phyloP scores from a whole-genome alignment of 2,797 vertebrate genomes.

The Pseudochromis fuscus region DNA sequence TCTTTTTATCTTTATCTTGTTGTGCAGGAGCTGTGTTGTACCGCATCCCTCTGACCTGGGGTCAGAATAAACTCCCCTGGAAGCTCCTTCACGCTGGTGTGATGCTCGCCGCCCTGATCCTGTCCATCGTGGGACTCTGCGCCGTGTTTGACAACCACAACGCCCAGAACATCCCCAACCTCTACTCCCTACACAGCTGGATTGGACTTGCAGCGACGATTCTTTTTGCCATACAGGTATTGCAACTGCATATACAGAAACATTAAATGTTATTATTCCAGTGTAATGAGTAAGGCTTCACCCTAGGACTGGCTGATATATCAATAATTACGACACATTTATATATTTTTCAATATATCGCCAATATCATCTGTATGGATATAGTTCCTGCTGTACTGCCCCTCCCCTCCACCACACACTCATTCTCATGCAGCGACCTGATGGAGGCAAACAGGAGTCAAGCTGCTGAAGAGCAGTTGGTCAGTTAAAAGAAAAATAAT shows the following conservation, averaged over 20 bases:
- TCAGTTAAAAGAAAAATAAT: no score
- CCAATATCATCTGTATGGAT: no score
- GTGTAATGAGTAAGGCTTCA: rapidly evolving
- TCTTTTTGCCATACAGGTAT: constrained; percentile 91
- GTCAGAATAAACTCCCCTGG: constrained; percentile 89
- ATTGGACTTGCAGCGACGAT: constrained; percentile 86
- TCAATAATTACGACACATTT: no score
- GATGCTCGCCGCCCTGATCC: constrained; percentile 82
- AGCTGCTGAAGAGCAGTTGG: no score
- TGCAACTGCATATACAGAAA: background rate
- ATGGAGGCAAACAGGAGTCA: no score
- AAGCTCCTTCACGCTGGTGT: constrained; percentile 87
- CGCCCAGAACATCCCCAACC: constrained; percentile 70
- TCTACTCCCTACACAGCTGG: constrained; percentile 98
- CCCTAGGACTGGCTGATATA: no score
- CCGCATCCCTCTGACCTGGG: constrained; percentile 89
- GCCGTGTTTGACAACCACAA: constrained; percentile 91
- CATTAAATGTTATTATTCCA: background rate
- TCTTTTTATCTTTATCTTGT: background rate
- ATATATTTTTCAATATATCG: no score
- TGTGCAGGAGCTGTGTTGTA: constrained; percentile 89
- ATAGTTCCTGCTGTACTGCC: no score
- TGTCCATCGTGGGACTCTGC: constrained; percentile 87
- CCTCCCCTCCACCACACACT: no score
- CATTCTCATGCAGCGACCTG: no score